These are phyloP conservation scores for Venturia canescens DNA, from an alignment of 1,140 invertebrate species.

Conservation along the genomic window DNA sequence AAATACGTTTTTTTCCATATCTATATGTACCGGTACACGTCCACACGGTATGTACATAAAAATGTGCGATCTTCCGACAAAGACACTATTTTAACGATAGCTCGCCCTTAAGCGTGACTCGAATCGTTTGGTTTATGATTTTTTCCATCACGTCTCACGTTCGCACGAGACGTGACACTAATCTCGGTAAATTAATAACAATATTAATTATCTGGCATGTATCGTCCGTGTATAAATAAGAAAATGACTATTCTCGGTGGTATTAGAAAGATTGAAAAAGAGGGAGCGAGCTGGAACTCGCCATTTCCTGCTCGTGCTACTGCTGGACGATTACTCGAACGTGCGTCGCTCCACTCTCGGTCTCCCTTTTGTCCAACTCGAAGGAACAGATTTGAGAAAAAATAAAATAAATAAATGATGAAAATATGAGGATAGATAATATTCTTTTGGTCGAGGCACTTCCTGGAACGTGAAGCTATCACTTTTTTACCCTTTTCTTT, in stretches of 20 bases:
- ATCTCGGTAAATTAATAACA: too few species aligned
- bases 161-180: too few species aligned
- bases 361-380: background rate
- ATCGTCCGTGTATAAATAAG: too few species aligned
- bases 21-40: slow-evolving; percentile 2
- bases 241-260: background rate
- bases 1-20: background rate
- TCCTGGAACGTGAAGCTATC: slow-evolving; percentile 70
- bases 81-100: too few species aligned
- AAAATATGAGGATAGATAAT: slow-evolving; percentile 35
- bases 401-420: slow-evolving; percentile 28
- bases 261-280: slow-evolving; percentile 12
- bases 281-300: background rate
- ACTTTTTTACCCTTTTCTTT: slow-evolving; percentile 4
- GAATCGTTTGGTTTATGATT: too few species aligned
- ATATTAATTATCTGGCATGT: too few species aligned
- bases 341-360: slow-evolving; percentile 21
- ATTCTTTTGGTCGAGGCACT: slow-evolving; percentile 51
- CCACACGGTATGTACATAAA: too few species aligned
- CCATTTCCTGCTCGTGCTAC: background rate
- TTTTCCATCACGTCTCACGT: too few species aligned
- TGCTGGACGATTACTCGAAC: slow-evolving; percentile 15
- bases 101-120: too few species aligned
- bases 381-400: slow-evolving; percentile 31
- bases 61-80: too few species aligned